Evolutionary conservation across 2,888 invertebrate species (phyloP).

Genomic region (Clanis bilineata): DNA sequence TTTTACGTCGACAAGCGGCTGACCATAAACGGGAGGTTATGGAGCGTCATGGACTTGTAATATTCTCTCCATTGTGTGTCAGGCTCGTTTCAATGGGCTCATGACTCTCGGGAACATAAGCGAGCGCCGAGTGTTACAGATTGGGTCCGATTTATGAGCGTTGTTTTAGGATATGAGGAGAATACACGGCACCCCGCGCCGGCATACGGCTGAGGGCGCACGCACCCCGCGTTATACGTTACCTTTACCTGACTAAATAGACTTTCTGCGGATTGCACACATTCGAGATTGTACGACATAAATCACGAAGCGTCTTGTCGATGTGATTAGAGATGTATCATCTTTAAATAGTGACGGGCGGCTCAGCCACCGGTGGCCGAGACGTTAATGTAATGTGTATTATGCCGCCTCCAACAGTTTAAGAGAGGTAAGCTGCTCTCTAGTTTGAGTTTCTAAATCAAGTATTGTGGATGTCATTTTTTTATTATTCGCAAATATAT

Average conservation of each 20-base stretch:
- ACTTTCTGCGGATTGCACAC: conserved; percentile 48
- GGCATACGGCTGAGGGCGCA: conserved; percentile 22
- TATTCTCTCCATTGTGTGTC: conserved; percentile 18
- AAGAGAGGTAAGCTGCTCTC: background rate
- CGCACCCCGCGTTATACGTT: conserved; percentile 1
- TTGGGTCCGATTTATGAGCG: conserved; percentile 51
- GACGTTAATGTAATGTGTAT: no score
- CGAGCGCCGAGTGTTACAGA: conserved; percentile 38
- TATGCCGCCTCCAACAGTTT: no score
- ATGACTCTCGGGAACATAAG: conserved; percentile 25
- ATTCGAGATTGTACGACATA: conserved; percentile 43
- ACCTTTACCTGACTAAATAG: conserved; percentile 22
- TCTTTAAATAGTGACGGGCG: no score
- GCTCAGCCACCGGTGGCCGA: no score
- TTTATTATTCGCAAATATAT: background rate
- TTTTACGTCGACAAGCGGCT: conserved; percentile 5
- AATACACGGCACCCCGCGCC: background rate
- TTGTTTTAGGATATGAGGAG: conserved; percentile 32
- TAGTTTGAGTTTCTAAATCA: no score
- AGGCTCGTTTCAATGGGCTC: conserved; percentile 24
- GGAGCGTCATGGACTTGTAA: conserved; percentile 13
- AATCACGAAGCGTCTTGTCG: conserved; percentile 40
- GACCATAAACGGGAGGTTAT: conserved; percentile 14
- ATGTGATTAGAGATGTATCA: conserved; percentile 37
- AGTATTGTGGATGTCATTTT: no score